Conservation (phyloP, 2,888 invertebrate species). For the Oligia strigilis region DNA sequence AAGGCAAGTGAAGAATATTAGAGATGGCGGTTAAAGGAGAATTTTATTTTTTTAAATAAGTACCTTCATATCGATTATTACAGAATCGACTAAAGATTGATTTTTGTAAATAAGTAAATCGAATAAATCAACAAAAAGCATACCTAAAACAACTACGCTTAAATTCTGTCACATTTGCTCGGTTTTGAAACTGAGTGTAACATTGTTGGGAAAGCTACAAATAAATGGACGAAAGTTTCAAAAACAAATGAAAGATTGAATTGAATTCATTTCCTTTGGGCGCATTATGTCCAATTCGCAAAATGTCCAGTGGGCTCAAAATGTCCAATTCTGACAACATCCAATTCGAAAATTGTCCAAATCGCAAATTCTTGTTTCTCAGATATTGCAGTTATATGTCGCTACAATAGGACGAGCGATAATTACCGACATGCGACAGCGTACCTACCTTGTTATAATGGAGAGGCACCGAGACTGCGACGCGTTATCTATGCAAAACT, state of each 20-base stretch:
- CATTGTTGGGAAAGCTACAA: background rate
- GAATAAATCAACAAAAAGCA: too few species aligned
- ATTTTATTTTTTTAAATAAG: too few species aligned
- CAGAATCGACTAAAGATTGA: too few species aligned
- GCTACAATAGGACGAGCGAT: conserved; percentile 30
- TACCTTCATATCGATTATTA: too few species aligned
- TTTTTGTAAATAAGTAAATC: too few species aligned
- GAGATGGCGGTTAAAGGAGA: too few species aligned
- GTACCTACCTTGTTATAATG: conserved; percentile 14
- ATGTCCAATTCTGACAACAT: too few species aligned
- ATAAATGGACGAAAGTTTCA: background rate
- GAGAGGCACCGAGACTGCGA: conserved; percentile 32
- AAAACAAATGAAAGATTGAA: background rate
- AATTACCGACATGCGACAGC: conserved; percentile 22
- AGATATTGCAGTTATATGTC: conserved; percentile 7
- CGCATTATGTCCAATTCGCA: too few species aligned
- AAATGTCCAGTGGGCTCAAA: too few species aligned
- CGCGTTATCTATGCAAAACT: conserved; percentile 51
- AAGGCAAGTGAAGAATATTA: too few species aligned
- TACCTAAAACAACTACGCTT: background rate
- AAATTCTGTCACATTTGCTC: background rate
- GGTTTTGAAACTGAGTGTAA: background rate
- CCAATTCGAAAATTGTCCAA: too few species aligned
- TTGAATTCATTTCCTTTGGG: background rate
- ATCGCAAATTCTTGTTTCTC: background rate